Base-by-base conservation (phyloP, 2,113 vertebrate species). In the Ammospiza caudacuta region DNA sequence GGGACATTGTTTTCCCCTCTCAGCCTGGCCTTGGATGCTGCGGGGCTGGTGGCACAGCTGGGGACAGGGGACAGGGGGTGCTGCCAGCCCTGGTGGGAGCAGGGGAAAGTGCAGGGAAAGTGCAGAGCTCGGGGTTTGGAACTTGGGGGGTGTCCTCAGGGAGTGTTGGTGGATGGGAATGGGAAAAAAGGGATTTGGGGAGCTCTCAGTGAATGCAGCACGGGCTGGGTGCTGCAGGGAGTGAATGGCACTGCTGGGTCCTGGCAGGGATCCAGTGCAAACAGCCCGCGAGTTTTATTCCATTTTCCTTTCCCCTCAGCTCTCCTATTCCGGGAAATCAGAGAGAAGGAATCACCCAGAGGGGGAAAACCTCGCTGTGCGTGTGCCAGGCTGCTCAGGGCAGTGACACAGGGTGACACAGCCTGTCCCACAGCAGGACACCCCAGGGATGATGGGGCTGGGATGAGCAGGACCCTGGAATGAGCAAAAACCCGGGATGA, bases 131-230 rank as follows among this genome's bases (percentile, higher is more conserved):
- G 3, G 59, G 59, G 8, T 9, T 0, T 1, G 13, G 44, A 6
- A 0, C 33, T 2, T 0, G 0, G 46, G 25, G 63, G 15, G 0
- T 10, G n/a, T 13, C 5, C 41, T 7, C 25, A 0, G 20, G 47
- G 61, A 12, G 0, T 0, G 13, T 0, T 0, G 6, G 21, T 9
- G 46, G 46, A 29, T 20, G 3, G 44, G 55, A 7, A 3, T 6
- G 77, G 51, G 13, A 2, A 19, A 35, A 22, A 33, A 16, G 10
- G 12, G 37, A 3, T 51, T 84, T 62, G 5, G 70, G 62, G 47
- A 44, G 7, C 6, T 2, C 6, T 4, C 19, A 0, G 57, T 9
- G 75, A 24, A 33, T 10, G 3, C 39, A 16, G 49, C 55, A 23
- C 37, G 31, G 85, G 17, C 1, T 0, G 52, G n/a, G 70, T 23